Conservation (phyloP, 2,113 vertebrate genomes). For the Rhinopithecus roxellana region DNA sequence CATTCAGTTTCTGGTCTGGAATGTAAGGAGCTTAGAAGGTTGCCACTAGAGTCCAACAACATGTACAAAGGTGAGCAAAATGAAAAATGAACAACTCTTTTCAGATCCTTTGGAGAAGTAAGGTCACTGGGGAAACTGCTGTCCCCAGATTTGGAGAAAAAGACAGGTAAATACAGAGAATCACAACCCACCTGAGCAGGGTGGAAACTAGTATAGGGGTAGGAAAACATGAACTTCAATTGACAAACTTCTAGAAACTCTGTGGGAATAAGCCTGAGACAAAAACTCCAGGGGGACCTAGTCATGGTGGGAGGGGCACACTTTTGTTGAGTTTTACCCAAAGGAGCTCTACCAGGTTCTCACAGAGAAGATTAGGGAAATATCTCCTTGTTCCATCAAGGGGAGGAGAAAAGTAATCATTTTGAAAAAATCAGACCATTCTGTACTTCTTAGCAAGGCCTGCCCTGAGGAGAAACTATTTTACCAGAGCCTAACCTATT, state of each 20-base stretch:
- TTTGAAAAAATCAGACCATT: constrained; percentile 2
- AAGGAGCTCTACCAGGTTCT: background rate
- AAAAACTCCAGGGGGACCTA: background rate
- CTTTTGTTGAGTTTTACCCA: background rate
- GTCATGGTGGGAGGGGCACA: background rate
- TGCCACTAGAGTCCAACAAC: background rate
- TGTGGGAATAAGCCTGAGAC: background rate
- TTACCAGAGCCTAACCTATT: background rate
- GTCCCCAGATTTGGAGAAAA: background rate
- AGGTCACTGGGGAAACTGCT: background rate
- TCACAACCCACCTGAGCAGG: background rate
- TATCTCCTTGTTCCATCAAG: background rate
- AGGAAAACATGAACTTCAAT: background rate
- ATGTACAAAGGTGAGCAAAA: background rate
- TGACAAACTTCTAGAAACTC: background rate
- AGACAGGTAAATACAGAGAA: background rate
- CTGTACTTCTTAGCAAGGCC: background rate
- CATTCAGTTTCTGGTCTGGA: background rate
- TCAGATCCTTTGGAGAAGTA: background rate
- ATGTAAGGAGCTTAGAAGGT: background rate
- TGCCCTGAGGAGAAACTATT: background rate
- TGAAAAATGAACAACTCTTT: constrained; percentile 29
- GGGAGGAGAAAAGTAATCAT: background rate
- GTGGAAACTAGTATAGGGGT: background rate
- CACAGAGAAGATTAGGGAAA: background rate